These are phyloP conservation scores for Dryas iulia DNA, from an alignment of 1,140 invertebrate genomes.

Conservation along the genomic window DNA sequence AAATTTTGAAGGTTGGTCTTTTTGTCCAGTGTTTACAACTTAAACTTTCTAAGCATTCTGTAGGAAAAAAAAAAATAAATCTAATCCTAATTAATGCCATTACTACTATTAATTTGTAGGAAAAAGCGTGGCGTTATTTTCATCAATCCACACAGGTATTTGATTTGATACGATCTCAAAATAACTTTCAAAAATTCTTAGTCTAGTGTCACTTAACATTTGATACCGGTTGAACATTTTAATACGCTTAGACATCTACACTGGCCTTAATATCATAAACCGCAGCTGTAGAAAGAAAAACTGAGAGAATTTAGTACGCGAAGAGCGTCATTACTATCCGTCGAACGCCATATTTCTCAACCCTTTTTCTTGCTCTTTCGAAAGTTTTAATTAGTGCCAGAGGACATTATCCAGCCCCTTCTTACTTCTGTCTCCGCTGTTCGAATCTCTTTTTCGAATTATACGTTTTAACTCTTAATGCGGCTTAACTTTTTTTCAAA, in stretches of 20 bases:
- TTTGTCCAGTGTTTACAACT: too few relatives aligned
- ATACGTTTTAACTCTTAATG: slow-evolving; percentile 30
- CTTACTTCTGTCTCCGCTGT: slow-evolving; percentile 50
- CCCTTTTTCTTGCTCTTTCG: slow-evolving; percentile 70
- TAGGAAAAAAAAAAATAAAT: too few relatives aligned
- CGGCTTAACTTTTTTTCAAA: slow-evolving; percentile 11
- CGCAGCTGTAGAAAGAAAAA: slow-evolving; percentile 53
- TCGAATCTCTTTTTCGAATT: slow-evolving; percentile 45
- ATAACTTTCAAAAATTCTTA: too few relatives aligned
- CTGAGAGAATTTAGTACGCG: slow-evolving; percentile 61
- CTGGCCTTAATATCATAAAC: slow-evolving; percentile 43
- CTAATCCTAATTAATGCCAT: too few relatives aligned
- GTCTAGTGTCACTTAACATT: too few relatives aligned
- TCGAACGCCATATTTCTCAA: slow-evolving; percentile 74
- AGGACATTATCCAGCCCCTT: slow-evolving; percentile 73
- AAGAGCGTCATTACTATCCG: slow-evolving; percentile 69
- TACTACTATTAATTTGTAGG: too few relatives aligned
- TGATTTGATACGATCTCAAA: too few relatives aligned
- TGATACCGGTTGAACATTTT: background rate
- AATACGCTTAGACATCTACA: background rate
- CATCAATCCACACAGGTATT: too few relatives aligned
- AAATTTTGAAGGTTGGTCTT: too few relatives aligned
- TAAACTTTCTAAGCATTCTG: too few relatives aligned
- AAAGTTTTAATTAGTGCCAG: slow-evolving; percentile 80
- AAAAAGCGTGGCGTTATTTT: too few relatives aligned